phyloP scores from a whole-genome alignment of 2,888 invertebrate genomes.

The Orthosia cruda region DNA sequence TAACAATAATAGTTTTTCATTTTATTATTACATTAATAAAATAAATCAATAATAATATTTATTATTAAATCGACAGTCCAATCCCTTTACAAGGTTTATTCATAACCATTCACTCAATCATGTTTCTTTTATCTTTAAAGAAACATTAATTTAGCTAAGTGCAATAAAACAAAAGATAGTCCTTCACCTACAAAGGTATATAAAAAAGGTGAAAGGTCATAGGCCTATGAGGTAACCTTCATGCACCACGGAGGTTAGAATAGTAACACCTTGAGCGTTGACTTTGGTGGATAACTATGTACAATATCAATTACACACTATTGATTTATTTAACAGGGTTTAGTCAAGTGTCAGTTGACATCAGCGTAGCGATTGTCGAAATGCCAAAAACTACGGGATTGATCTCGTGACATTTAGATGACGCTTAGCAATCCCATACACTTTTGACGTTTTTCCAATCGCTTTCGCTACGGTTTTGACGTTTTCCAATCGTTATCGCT shows the following conservation, averaged over 20 bases:
- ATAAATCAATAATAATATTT: not conserved
- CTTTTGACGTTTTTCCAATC: no score
- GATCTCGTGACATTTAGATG: no score
- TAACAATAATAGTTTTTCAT: not conserved
- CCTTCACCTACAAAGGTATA: constrained; percentile 31
- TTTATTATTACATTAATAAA: constrained; percentile 11
- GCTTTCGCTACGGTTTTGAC: no score
- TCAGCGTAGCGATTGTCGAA: no score
- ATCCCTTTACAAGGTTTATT: constrained; percentile 41
- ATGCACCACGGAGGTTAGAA: not conserved
- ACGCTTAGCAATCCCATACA: no score
- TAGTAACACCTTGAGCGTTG: constrained; percentile 21
- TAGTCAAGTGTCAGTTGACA: no score
- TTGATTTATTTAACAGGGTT: no score
- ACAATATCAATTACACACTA: no score
- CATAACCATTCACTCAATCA: constrained; percentile 2
- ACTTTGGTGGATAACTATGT: not conserved
- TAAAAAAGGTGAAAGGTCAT: constrained; percentile 23
- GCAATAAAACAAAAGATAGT: constrained; percentile 5
- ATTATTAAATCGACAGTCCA: not conserved
- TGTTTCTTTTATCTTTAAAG: not conserved
- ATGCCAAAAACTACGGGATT: no score
- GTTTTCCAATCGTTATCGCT: no score
- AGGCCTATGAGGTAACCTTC: constrained; percentile 15
- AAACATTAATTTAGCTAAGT: not conserved